A percentile compares a stretch with the other conserved stretches of the same genome.
These are phyloP conservation scores for Trissonchulus sp. DNA, from an alignment of 2,888 invertebrate species.

Conservation along the genomic window DNA sequence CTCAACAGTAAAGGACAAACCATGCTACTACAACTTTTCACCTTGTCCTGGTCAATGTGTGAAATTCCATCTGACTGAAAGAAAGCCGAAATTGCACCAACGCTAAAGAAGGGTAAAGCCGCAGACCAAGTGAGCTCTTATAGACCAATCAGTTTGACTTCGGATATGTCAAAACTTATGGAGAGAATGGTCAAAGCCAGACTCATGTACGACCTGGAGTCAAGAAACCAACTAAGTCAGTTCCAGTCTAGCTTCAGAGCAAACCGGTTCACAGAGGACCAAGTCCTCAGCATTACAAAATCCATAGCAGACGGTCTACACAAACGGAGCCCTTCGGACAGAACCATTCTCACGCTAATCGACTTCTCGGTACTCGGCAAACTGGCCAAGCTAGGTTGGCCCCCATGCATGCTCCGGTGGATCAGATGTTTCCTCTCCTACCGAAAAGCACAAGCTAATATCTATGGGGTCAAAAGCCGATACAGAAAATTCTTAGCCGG, in stretches of 20 bases:
- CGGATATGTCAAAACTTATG: not conserved
- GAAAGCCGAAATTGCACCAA: not conserved
- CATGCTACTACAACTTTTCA: not conserved
- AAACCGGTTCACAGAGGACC: not conserved
- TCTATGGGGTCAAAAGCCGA: not conserved
- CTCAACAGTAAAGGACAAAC: not conserved
- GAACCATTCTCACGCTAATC: not conserved
- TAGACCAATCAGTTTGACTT: not conserved
- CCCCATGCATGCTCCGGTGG: not conserved
- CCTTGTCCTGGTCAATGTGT: not conserved
- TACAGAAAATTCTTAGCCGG: not conserved
- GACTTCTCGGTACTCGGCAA: slow-evolving; percentile 4
- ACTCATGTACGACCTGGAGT: not conserved
- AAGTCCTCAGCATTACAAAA: not conserved
- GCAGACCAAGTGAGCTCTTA: not conserved
- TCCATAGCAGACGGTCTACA: not conserved
- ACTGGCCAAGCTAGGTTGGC: not conserved
- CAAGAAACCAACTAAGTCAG: not conserved
- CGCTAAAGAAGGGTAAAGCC: not conserved
- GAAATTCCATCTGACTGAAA: not conserved
- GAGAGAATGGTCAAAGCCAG: not conserved
- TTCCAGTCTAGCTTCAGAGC: not conserved
- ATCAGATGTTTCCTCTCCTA: not conserved
- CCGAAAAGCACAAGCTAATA: not conserved
- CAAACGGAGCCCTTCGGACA: not conserved